Percentiles rank a stretch among this genome's conserved stretches.
Conservation (phyloP, 2,797 vertebrate genomes). For the Macropodus opercularis region DNA sequence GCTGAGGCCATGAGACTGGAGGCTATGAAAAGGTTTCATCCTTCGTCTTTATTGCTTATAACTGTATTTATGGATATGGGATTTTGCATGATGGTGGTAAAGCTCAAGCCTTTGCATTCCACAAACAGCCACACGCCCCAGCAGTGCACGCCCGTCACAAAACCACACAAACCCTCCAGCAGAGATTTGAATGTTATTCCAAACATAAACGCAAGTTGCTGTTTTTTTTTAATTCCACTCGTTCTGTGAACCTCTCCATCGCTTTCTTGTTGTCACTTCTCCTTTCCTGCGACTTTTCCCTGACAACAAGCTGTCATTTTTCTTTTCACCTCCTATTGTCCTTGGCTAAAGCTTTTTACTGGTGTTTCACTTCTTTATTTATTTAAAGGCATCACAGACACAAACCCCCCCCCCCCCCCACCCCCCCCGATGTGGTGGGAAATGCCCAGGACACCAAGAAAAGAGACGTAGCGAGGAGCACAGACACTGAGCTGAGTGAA, state of each 20-base stretch:
- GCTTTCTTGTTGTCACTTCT: conserved; percentile 1
- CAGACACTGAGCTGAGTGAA: background rate
- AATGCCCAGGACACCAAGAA: background rate
- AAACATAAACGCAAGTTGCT: conserved; percentile 23
- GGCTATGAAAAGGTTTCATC: conserved; percentile 39
- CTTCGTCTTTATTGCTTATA: conserved; percentile 30
- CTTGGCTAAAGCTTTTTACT: conserved; percentile 7
- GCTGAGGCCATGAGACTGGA: conserved; percentile 30
- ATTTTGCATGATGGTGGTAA: conserved; percentile 34
- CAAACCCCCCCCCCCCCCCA: no score
- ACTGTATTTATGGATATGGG: conserved; percentile 56
- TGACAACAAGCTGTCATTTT: conserved; percentile 19
- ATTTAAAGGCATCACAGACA: conserved; percentile 6
- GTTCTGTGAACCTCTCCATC: conserved; percentile 6
- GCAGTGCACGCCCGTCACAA: conserved; percentile 28
- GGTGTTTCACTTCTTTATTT: background rate
- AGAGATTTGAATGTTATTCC: conserved; percentile 28
- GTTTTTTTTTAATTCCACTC: conserved; percentile 10
- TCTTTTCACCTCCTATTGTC: background rate
- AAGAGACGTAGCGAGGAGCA: background rate
- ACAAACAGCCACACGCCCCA: conserved; percentile 42
- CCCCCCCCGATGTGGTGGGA: background rate
- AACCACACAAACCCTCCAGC: conserved; percentile 50
- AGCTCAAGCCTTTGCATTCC: conserved; percentile 31
- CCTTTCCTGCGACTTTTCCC: background rate